Conservation (phyloP, 2,888 invertebrate species). For the Neoitamus cyanurus region DNA sequence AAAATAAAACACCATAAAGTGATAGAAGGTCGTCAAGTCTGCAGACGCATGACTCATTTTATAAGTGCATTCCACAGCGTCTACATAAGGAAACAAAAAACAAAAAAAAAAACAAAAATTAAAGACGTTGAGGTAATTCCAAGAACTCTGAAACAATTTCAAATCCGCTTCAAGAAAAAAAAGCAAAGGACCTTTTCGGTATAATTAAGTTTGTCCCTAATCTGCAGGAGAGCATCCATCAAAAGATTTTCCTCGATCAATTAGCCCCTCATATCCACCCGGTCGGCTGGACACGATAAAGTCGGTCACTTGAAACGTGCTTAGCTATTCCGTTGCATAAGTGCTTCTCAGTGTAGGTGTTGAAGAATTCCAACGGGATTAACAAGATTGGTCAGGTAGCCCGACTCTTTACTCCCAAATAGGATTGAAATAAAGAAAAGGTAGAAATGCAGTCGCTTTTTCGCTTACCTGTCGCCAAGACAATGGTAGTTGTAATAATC, state of each 20-base stretch:
- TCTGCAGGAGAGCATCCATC: neutral
- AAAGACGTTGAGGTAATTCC: neutral
- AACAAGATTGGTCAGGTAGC: neutral
- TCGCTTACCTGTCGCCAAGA: slow-evolving; percentile 26
- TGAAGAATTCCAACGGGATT: neutral
- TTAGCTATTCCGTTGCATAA: neutral
- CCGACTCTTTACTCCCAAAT: neutral
- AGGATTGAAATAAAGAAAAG: neutral
- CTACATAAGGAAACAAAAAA: neutral
- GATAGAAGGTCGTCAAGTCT: neutral
- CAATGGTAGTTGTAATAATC: slow-evolving; percentile 14
- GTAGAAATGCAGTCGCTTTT: neutral
- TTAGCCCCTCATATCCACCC: neutral
- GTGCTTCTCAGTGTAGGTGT: neutral
- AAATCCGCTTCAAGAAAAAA: neutral
- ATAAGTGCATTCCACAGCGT: neutral
- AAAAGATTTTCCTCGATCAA: neutral
- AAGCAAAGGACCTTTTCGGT: neutral
- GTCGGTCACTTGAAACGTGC: neutral
- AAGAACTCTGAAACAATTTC: neutral
- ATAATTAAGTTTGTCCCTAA: neutral
- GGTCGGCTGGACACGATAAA: neutral
- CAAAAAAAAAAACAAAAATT: neutral
- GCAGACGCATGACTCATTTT: neutral
- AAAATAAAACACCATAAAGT: neutral